Base-by-base conservation (phyloP, 2,888 invertebrate species). In the Dione juno region DNA sequence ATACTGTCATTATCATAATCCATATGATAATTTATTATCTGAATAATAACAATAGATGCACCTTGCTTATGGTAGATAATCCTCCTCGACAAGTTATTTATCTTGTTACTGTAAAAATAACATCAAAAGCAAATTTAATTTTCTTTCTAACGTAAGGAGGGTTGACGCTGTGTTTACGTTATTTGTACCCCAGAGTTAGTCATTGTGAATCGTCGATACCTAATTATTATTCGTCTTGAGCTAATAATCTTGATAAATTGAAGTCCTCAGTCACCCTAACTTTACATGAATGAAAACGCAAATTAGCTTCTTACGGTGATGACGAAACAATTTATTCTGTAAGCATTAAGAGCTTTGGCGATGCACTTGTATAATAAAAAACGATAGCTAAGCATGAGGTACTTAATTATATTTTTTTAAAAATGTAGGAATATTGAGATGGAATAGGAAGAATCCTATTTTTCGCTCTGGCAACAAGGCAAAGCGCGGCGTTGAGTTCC, bases 101-200 rank as follows among this genome's bases (percentile, higher is more conserved):
- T 37, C 53, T 66, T 48, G 63, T 54, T 66, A 69, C 21, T 66
- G 89, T 92, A 91, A 90, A 93, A 93, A 92, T 5, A 92, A 87
- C 83, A 84, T 85, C 89, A 92, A 92, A 93, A 92, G 92, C 92
- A 92, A 92, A 92, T 93, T 92, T 93, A 92, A 93, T 92, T 91
- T 89, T 85, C 87, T 88, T 87, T 87, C 86, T 79, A 79, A 80
- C 83, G 82, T 78, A 79, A 82, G 83, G 86, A 88, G 88, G 89
- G 88, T 85, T 83, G 83, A 83, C 87, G 85, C 88, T 89, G 91
- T 92, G 90, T 92, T 90, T 90, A 86, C 86, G 82, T 82, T 78
- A 78, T 78, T 78, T 77, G 77, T 75, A 72, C 77, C 67, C 73
- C 43, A 14, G 41, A 41, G 41, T 41, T n/a, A 61, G 43, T 61